Base-by-base conservation (phyloP, 2,888 invertebrate species). In the Trichopria drosophilae region DNA sequence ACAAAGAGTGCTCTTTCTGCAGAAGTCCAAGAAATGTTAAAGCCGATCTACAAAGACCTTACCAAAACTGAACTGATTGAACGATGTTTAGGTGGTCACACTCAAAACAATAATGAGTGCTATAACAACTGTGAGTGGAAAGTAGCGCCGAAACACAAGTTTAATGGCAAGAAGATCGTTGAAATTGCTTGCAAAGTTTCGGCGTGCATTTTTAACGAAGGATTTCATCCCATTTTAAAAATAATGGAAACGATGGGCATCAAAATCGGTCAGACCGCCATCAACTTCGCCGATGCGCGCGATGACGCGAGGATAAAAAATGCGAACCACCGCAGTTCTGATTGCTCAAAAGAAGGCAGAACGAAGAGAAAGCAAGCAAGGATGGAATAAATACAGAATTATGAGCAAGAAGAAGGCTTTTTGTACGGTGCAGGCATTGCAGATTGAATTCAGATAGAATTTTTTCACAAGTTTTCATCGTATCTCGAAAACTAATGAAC, bases 61-160 rank as follows among this genome's bases (percentile, higher is more conserved):
- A 45, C 51, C 19, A 45, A 43, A 19, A n/a, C 43, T 28, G 51
- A 56, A 35, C 32, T 58, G 29, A 41, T 57, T 10, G 45, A 59
- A 44, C 45, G 54, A 52, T 59, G 55, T 32, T 40, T 59, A 3
- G 59, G 57, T 20, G 49, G 47, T 16, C 42, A 59, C 28, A 57
- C 59, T 12, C 57, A 61, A 32, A 59, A 61, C 35, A 57, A 51
- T 16, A 56, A 56, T 40, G 58, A 59, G 35, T 35, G 40, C 49
- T 58, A 58, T 45, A 55, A 55, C 55, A 19, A 34, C 5, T 43
- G 37, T 7, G 55, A 56, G 9, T 57, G 58, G 57, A 13, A 13
- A 7, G 22, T 58, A 26, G 49, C 58, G 7, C 58, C 63, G 7
- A 62, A 63, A 32, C 59, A 57, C 37, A 41, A 57, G n/a, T 51